Conservation (phyloP, 2,888 invertebrate species). For the Cerceris ruficornis region DNA sequence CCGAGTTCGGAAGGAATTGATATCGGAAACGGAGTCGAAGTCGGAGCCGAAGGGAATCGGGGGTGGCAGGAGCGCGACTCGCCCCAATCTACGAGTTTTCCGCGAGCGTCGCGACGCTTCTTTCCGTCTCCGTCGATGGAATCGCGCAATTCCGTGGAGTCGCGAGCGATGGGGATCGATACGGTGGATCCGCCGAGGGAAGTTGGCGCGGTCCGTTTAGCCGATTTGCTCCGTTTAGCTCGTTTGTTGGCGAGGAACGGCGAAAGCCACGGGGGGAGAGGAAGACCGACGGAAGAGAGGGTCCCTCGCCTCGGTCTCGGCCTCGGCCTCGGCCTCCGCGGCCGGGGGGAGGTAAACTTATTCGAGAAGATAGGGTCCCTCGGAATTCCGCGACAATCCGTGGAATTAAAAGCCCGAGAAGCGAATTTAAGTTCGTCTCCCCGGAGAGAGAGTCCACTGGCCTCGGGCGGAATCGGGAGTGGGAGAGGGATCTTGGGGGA, state of each 20-base stretch:
- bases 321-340: neutral
- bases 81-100: slow-evolving; percentile 41
- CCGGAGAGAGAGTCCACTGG: neutral
- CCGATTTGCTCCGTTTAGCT: slow-evolving; percentile 20
- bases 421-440: slow-evolving; percentile 69
- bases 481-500: slow-evolving; percentile 33
- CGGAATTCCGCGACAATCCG: slow-evolving; percentile 70
- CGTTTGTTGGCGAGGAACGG: slow-evolving; percentile 30
- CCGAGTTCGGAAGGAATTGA: too few species aligned
- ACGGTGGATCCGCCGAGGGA: slow-evolving; percentile 52
- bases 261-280: slow-evolving; percentile 25
- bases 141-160: slow-evolving; percentile 53
- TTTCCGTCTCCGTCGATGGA: slow-evolving; percentile 56
- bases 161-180: slow-evolving; percentile 59
- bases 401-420: slow-evolving; percentile 74
- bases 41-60: slow-evolving; percentile 28
- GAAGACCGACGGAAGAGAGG: neutral
- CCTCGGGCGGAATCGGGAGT: slow-evolving; percentile 32
- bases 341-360: neutral
- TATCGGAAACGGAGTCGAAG: too few species aligned
- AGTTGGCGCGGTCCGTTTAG: too few species aligned
- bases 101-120: slow-evolving; percentile 40
- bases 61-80: slow-evolving; percentile 23
- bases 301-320: neutral
- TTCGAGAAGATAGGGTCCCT: slow-evolving; percentile 20